phyloP scores from a whole-genome alignment of 2,113 vertebrate genomes.

The Fregetta grallaria region DNA sequence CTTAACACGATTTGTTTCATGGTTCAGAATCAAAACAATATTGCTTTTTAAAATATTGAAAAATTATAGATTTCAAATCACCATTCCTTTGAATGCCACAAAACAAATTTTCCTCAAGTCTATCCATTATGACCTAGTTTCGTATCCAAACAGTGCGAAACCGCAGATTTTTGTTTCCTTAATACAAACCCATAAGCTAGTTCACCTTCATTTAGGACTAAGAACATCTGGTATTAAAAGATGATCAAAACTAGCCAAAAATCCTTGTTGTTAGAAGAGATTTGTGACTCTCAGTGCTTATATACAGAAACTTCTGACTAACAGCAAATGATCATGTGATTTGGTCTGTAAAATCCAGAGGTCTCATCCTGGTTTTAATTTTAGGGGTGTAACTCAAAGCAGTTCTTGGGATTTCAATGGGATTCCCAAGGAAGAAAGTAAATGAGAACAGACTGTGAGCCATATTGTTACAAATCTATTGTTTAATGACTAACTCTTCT shows the following conservation, averaged over 20 bases:
- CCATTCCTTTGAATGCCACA: neutral
- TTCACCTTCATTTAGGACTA: neutral
- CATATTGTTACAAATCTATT: neutral
- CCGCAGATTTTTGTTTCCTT: neutral
- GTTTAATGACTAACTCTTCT: neutral
- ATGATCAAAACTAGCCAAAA: neutral
- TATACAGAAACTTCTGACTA: neutral
- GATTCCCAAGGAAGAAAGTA: neutral
- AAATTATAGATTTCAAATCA: neutral
- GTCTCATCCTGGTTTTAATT: slow-evolving; percentile 15
- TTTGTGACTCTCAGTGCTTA: neutral
- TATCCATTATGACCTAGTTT: neutral
- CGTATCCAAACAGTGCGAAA: neutral
- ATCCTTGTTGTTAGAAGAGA: neutral
- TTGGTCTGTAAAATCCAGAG: neutral
- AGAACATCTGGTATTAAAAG: neutral
- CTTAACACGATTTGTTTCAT: neutral
- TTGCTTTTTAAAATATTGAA: neutral
- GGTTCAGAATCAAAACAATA: neutral
- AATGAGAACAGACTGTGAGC: neutral
- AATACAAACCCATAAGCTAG: neutral
- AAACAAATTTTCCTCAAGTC: neutral
- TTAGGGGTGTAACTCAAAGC: neutral
- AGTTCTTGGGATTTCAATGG: neutral
- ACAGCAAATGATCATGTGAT: neutral